phyloP scores from a whole-genome alignment of 2,797 vertebrate species.

The Phoeniculus purpureus region DNA sequence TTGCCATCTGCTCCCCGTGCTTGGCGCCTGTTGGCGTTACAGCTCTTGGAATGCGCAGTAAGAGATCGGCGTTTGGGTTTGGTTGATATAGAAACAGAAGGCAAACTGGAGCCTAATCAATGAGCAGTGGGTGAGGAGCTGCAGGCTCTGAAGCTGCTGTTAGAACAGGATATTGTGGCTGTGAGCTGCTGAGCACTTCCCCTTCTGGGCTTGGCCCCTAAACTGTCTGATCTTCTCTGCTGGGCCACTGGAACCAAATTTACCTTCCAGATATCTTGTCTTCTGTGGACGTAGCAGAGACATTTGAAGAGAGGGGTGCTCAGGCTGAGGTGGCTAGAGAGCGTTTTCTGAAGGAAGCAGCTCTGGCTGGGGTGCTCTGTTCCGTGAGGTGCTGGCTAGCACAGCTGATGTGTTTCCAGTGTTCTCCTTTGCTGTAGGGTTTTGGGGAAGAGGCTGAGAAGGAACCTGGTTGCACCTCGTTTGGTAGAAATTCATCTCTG shows the following conservation, averaged over 20 bases:
- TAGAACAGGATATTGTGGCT: not conserved
- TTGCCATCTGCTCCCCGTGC: not conserved
- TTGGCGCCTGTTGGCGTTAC: not conserved
- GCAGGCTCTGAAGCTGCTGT: not conserved
- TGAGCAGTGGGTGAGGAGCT: not conserved
- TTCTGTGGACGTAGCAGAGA: not conserved
- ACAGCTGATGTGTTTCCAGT: not conserved
- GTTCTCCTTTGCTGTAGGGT: constrained; percentile 4
- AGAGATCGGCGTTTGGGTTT: not conserved
- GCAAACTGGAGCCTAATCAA: not conserved
- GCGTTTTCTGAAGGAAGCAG: not conserved
- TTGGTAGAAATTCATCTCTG: constrained; percentile 21
- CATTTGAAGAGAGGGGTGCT: not conserved
- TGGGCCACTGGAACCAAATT: not conserved
- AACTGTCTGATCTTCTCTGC: not conserved
- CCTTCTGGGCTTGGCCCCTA: too few relatives aligned
- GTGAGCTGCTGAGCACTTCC: not conserved
- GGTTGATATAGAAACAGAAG: not conserved
- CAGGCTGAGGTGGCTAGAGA: not conserved
- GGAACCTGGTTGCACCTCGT: not conserved
- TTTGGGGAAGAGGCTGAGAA: not conserved
- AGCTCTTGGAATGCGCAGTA: not conserved
- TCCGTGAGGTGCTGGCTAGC: not conserved
- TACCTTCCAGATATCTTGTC: not conserved
- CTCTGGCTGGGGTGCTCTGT: not conserved